A percentile compares a stretch with the other conserved stretches of the same genome.
These are phyloP conservation scores for Dreissena rostriformis DNA, from an alignment of 1,140 invertebrate species.

Conservation along the genomic window DNA sequence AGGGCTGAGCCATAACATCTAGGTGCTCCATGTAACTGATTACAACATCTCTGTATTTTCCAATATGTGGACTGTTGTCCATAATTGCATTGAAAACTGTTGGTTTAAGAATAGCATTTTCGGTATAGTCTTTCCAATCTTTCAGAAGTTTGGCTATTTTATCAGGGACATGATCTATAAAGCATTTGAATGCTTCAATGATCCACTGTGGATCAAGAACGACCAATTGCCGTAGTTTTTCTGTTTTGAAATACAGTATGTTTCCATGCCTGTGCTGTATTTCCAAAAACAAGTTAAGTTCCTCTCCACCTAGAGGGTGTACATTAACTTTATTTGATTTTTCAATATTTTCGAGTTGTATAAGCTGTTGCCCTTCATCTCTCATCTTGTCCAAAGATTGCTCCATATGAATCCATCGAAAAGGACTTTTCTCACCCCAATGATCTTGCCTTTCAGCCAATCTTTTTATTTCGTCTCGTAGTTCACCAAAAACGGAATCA, in stretches of 20 bases:
- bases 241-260: slow-evolving; percentile 37
- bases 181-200: slow-evolving; percentile 41
- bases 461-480: slow-evolving; percentile 5
- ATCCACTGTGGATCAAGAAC: slow-evolving; percentile 43
- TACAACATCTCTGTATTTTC: background rate
- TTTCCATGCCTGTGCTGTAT: slow-evolving; percentile 32
- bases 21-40: slow-evolving; percentile 44
- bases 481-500: background rate
- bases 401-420: slow-evolving; percentile 38
- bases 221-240: background rate
- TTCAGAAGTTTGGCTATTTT: background rate
- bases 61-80: slow-evolving; percentile 19
- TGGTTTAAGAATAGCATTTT: slow-evolving; percentile 19
- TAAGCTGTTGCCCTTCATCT: slow-evolving; percentile 20
- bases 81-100: slow-evolving; percentile 29
- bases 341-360: slow-evolving; percentile 6
- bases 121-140: slow-evolving; percentile 6
- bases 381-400: slow-evolving; percentile 2
- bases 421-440: slow-evolving; percentile 16
- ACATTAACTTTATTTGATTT: background rate
- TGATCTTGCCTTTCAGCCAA: slow-evolving; percentile 5
- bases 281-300: slow-evolving; percentile 16
- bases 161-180: slow-evolving; percentile 10
- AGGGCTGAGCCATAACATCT: slow-evolving; percentile 34
- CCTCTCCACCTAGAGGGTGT: background rate